phyloP scores from a whole-genome alignment of 2,797 vertebrate genomes.

The Lagocephalus sceleratus region DNA sequence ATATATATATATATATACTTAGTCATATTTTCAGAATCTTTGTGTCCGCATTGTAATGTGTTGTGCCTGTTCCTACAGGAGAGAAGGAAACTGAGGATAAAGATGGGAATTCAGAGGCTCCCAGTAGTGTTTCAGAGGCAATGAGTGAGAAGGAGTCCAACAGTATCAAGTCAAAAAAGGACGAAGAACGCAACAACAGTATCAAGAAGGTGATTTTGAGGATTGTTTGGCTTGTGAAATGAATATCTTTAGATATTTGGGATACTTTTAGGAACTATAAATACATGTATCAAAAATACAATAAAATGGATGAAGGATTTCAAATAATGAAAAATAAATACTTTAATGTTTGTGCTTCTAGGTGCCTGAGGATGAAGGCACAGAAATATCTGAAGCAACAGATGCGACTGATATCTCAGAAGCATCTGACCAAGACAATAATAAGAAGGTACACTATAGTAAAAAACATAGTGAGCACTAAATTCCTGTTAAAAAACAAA shows the following conservation, averaged over 20 bases:
- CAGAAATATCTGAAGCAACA: constrained; percentile 75
- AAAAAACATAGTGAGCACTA: neutral
- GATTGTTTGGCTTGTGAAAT: too few species aligned
- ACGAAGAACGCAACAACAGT: constrained; percentile 82
- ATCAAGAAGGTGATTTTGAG: constrained; percentile 83
- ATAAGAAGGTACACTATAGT: constrained; percentile 83
- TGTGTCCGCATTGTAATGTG: too few species aligned
- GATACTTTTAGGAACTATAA: too few species aligned
- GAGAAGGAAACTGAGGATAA: constrained; percentile 83
- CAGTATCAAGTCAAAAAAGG: constrained; percentile 72
- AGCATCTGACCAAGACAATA: constrained; percentile 92
- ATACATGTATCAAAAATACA: too few species aligned
- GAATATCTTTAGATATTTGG: too few species aligned
- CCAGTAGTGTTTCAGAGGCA: constrained; percentile 85
- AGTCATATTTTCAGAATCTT: neutral
- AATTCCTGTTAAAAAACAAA: neutral
- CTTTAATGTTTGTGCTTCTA: constrained; percentile 47
- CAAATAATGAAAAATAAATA: neutral
- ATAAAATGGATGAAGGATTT: neutral
- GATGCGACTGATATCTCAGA: constrained; percentile 91
- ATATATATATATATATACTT: neutral
- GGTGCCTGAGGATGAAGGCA: constrained; percentile 84
- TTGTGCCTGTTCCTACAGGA: constrained; percentile 33
- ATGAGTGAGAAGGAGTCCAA: constrained; percentile 83
- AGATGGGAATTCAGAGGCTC: constrained; percentile 88